Conservation (phyloP, 2,797 vertebrate species). For the Lateolabrax maculatus region DNA sequence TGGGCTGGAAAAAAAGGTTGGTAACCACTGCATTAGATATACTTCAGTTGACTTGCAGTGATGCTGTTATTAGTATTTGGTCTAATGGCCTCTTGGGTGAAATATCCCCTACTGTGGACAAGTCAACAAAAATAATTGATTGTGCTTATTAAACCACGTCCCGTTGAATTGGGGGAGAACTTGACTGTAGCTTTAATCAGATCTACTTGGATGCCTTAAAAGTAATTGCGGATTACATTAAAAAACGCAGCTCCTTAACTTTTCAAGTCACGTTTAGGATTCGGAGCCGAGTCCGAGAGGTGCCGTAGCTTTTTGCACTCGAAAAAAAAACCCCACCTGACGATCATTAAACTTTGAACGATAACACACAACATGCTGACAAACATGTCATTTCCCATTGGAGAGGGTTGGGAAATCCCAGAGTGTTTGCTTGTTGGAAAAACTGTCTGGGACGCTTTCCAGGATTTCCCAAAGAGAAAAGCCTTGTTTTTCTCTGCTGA, state of each 20-base stretch:
- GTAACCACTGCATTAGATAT: neutral
- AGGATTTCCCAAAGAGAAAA: constrained; percentile 80
- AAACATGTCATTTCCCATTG: constrained; percentile 66
- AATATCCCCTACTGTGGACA: constrained; percentile 27
- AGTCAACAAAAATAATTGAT: constrained; percentile 43
- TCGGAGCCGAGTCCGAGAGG: constrained; percentile 35
- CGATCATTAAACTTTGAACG: constrained; percentile 57
- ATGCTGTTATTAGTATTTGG: constrained; percentile 13
- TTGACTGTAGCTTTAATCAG: constrained; percentile 45
- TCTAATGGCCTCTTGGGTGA: constrained; percentile 12
- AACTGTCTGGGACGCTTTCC: constrained; percentile 82
- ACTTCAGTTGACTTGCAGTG: constrained; percentile 20
- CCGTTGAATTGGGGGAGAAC: constrained; percentile 21
- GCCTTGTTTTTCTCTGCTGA: constrained; percentile 76
- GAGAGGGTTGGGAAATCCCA: constrained; percentile 65
- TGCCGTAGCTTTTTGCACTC: constrained; percentile 18
- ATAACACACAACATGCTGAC: constrained; percentile 59
- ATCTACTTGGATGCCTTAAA: constrained; percentile 38
- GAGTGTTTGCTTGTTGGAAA: constrained; percentile 78
- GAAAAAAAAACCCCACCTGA: constrained; percentile 54
- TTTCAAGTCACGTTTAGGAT: constrained; percentile 28
- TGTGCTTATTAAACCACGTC: constrained; percentile 44
- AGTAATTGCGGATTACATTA: constrained; percentile 36
- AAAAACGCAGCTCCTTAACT: constrained; percentile 32
- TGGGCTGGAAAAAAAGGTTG: neutral